Evolutionary conservation across 2,797 vertebrate species (phyloP), one percentile per base, ranked within the genome.

Genomic region (Adrianichthys oophorus): DNA sequence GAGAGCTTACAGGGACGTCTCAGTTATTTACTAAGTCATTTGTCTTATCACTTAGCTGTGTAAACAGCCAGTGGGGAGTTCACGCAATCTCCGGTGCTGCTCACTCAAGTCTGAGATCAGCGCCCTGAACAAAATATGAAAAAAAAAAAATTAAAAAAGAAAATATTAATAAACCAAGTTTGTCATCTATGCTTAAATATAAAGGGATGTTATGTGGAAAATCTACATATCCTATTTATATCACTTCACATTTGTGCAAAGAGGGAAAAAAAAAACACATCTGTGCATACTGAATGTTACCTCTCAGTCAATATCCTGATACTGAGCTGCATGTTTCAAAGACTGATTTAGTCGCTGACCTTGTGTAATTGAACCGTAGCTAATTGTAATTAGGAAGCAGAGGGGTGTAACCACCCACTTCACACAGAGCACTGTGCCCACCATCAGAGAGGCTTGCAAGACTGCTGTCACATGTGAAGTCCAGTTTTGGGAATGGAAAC

Each of bases 1-100:
- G 66, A 65, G 54, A 57, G 84, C 82, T 86, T 72, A 74, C 62
- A 75, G 84, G 79, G 64, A 84, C 54, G 18, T 80, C 84, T 80
- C 72, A 72, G 78, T 87, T 91, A 89, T 90, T 92, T 89, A 90
- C 80, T 19, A 80, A 90, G 78, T 89, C 53, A 87, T 89, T 91
- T 85, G 70, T 87, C 85, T 91, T 86, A 90, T 90, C 89, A 80
- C 76, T 86, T 74, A 76, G 76, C 83, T 89, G 81, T 85, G 84
- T 89, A 89, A 90, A 91, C 84, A 90, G 86, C 89, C 86, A 84
- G 62, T 75, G 83, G 83, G 84, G 86, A 83, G 81, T 74, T 79
- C 85, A 88, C 79, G 70, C 70, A 83, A 87, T 91, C 83, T 89
- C 66, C 72, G 70, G 78, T 68, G 78, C 72, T 54, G 76, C 82